Percentiles rank a stretch among this genome's conserved stretches.
Evolutionary conservation across 2,888 invertebrate species (phyloP).

Genomic region (Hypolimnas misippus): DNA sequence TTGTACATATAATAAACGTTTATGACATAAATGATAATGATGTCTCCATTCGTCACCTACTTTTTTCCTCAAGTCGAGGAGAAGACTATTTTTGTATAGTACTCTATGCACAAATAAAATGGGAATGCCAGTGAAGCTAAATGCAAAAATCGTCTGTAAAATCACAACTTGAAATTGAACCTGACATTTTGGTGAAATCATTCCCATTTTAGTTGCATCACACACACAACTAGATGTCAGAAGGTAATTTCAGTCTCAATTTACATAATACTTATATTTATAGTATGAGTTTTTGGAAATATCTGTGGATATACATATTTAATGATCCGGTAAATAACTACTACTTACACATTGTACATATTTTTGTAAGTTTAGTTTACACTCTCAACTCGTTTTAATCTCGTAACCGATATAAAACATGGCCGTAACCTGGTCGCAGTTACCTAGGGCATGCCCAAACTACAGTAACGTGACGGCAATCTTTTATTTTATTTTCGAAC

Average conservation of each 20-base stretch:
- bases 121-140: background rate
- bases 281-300: too few species aligned
- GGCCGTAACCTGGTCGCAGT: too few species aligned
- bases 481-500: too few species aligned
- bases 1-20: conserved; percentile 41
- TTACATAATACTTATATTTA: conserved; percentile 7
- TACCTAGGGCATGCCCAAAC: too few species aligned
- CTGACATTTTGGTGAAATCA: background rate
- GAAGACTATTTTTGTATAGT: background rate
- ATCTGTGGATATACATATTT: too few species aligned
- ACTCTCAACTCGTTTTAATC: too few species aligned
- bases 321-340: too few species aligned
- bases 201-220: conserved; percentile 1
- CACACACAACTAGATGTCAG: background rate
- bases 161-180: background rate
- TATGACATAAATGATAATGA: conserved; percentile 4
- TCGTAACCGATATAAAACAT: too few species aligned
- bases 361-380: too few species aligned
- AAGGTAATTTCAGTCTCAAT: conserved; percentile 7
- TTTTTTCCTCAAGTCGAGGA: too few species aligned
- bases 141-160: background rate
- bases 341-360: too few species aligned
- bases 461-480: too few species aligned
- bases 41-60: conserved; percentile 1
- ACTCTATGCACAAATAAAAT: background rate